A percentile compares a stretch with the other conserved stretches of the same genome.
Evolutionary conservation across 2,888 invertebrate genomes (phyloP).

Genomic region (Protodeltote pygarga): DNA sequence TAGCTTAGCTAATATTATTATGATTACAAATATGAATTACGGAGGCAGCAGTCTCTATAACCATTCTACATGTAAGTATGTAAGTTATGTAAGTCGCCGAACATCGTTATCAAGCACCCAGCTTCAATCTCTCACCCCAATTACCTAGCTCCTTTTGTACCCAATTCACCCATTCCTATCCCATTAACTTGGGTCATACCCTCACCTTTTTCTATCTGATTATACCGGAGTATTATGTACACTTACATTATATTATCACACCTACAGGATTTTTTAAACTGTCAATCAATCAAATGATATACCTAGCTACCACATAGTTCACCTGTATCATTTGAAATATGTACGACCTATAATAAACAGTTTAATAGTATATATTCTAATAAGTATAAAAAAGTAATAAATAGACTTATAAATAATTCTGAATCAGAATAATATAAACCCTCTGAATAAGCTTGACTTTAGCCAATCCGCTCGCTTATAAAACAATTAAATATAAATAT

Average conservation of each 20-base stretch:
- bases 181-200: slow-evolving; percentile 47
- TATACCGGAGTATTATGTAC: slow-evolving; percentile 36
- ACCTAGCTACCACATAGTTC: too few species aligned
- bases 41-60: slow-evolving; percentile 12
- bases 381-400: too few species aligned
- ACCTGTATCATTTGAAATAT: too few species aligned
- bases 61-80: slow-evolving; percentile 17
- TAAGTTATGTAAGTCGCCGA: slow-evolving; percentile 21
- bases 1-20: background rate
- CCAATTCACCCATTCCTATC: slow-evolving; percentile 52
- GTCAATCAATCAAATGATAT: too few species aligned
- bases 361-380: too few species aligned
- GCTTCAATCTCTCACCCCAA: slow-evolving; percentile 49
- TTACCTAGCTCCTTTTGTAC: slow-evolving; percentile 48
- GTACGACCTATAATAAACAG: too few species aligned
- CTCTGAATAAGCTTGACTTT: too few species aligned
- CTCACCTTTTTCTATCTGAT: slow-evolving; percentile 51
- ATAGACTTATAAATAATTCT: too few species aligned
- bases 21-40: slow-evolving; percentile 14
- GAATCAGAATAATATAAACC: too few species aligned
- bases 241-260: slow-evolving; percentile 32
- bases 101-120: slow-evolving; percentile 41
- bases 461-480: too few species aligned
- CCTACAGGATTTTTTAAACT: slow-evolving; percentile 5
- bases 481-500: too few species aligned